Conservation (phyloP, 1,140 invertebrate species). For the Drosophila navojoa region DNA sequence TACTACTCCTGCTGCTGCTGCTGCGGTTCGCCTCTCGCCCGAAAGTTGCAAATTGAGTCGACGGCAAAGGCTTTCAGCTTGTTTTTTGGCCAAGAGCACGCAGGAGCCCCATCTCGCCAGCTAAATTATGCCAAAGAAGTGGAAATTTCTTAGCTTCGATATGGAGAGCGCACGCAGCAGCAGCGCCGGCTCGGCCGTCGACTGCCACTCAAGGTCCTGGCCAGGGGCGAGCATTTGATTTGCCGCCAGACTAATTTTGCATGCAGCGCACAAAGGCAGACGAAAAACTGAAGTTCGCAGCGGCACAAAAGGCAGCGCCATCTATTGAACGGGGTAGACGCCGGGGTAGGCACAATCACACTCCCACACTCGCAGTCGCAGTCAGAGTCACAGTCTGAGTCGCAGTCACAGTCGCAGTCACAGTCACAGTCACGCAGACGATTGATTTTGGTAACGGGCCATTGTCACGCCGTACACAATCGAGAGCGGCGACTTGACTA, state of each 20-base stretch:
- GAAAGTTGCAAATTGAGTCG: slow-evolving; percentile 71
- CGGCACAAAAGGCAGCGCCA: slow-evolving; percentile 18
- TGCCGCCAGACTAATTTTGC: slow-evolving; percentile 69
- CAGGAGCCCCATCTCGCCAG: slow-evolving; percentile 21
- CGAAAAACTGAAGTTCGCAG: slow-evolving; percentile 12
- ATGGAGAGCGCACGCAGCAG: slow-evolving; percentile 21
- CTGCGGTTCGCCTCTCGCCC: slow-evolving; percentile 11
- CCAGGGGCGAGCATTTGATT: slow-evolving; percentile 63
- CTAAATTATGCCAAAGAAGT: slow-evolving; percentile 31
- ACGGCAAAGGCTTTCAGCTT: slow-evolving; percentile 46
- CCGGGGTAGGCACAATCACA: not conserved
- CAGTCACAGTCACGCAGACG: slow-evolving; percentile 68
- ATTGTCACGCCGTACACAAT: slow-evolving; percentile 72
- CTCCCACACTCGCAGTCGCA: slow-evolving; percentile 1
- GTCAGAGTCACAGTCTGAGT: not conserved
- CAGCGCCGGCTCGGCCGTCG: no score
- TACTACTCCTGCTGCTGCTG: slow-evolving; percentile 18
- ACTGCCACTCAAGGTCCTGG: slow-evolving; percentile 59
- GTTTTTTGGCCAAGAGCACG: slow-evolving; percentile 29
- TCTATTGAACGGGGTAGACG: slow-evolving; percentile 6
- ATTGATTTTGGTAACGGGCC: slow-evolving; percentile 77
- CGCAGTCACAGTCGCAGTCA: slow-evolving; percentile 10
- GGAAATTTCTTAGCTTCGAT: slow-evolving; percentile 46
- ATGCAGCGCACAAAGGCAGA: slow-evolving; percentile 69
- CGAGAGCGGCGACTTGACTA: not conserved